phyloP scores from a whole-genome alignment of 2,888 invertebrate species.

The Ormyrus labotus region DNA sequence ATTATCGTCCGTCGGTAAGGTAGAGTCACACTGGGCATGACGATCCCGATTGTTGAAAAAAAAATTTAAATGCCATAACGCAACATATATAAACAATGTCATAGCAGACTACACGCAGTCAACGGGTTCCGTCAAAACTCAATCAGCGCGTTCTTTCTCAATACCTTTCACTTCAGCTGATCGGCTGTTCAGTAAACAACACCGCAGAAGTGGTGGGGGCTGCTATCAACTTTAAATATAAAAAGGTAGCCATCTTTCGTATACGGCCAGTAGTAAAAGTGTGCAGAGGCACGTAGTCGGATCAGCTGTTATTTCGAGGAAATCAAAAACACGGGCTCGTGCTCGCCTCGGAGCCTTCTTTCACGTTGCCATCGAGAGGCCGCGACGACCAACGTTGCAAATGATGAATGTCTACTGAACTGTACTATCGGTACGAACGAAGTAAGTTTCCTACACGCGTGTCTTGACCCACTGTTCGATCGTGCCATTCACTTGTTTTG shows the following conservation, averaged over 20 bases:
- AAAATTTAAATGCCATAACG: slow-evolving; percentile 4
- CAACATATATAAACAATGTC: neutral
- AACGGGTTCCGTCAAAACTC: neutral
- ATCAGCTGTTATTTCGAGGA: slow-evolving; percentile 43
- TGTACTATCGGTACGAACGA: slow-evolving; percentile 1
- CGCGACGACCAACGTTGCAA: neutral
- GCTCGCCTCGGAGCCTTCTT: neutral
- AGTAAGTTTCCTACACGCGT: neutral
- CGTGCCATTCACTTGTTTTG: neutral
- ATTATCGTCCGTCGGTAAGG: slow-evolving; percentile 14
- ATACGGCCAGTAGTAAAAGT: slow-evolving; percentile 9
- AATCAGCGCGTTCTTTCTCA: neutral
- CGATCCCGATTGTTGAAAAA: neutral
- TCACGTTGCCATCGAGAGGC: no score
- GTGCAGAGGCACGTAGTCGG: neutral
- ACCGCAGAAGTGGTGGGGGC: slow-evolving; percentile 22
- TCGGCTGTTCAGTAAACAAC: slow-evolving; percentile 26
- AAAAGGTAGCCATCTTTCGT: slow-evolving; percentile 46
- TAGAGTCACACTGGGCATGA: neutral
- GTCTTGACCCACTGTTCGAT: neutral
- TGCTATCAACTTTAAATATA: slow-evolving; percentile 33
- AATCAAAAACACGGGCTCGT: slow-evolving; percentile 32
- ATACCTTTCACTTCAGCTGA: slow-evolving; percentile 18
- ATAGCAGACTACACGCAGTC: neutral
- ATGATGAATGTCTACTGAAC: neutral